These are phyloP conservation scores for Coecobrya sp. DNA, from an alignment of 2,888 invertebrate species.

Conservation along the genomic window DNA sequence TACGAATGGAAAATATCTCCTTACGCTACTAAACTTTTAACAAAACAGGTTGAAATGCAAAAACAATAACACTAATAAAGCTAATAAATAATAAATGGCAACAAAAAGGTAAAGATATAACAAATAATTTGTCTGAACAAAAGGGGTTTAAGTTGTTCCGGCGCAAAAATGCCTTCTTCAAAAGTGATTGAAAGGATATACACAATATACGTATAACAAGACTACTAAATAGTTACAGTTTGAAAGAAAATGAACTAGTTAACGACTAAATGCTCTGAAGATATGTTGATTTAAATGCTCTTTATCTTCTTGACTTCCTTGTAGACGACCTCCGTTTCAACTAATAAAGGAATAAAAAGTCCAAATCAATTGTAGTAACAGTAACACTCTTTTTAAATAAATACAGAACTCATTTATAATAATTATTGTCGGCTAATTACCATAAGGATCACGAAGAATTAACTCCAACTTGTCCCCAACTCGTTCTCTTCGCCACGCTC, in stretches of 20 bases:
- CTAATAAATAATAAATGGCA: neutral
- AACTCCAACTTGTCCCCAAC: slow-evolving; percentile 93
- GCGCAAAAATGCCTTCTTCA: neutral
- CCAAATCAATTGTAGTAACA: neutral
- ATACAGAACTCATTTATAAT: neutral
- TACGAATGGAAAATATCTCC: neutral
- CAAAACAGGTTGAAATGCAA: neutral
- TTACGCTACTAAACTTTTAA: neutral
- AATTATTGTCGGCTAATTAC: slow-evolving; percentile 89
- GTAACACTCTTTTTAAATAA: neutral
- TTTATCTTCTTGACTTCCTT: slow-evolving; percentile 93
- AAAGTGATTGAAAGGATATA: neutral
- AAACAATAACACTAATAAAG: neutral
- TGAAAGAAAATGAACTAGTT: neutral
- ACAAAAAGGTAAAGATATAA: neutral
- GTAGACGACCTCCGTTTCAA: slow-evolving; percentile 91
- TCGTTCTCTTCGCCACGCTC: slow-evolving; percentile 91
- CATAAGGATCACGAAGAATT: slow-evolving; percentile 92
- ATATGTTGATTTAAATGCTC: slow-evolving; percentile 88
- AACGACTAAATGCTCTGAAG: neutral
- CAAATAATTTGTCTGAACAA: neutral
- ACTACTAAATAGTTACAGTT: neutral
- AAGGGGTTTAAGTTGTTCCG: neutral
- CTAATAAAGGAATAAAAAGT: slow-evolving; percentile 89
- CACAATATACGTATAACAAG: neutral